These are phyloP conservation scores for Seriola rivoliana DNA, from an alignment of 2,113 vertebrate species.

Conservation along the genomic window DNA sequence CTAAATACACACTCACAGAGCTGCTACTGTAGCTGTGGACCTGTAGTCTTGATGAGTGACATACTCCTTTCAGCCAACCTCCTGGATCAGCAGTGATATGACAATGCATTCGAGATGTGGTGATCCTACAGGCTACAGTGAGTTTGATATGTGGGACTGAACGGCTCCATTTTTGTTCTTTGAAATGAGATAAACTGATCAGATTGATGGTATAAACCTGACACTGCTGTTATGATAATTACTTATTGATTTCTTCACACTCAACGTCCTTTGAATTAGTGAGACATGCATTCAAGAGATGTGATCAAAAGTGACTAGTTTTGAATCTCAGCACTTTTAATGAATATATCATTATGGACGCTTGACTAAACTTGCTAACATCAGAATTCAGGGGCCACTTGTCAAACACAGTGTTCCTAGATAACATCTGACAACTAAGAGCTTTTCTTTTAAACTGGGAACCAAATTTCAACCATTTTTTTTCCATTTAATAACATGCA, in stretches of 20 bases:
- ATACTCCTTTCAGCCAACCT: background rate
- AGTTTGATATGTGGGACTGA: background rate
- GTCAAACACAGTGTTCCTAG: background rate
- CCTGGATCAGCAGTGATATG: background rate
- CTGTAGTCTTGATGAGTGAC: background rate
- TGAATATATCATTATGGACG: background rate
- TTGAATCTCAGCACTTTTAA: background rate
- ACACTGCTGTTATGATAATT: background rate
- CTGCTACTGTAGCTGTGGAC: background rate
- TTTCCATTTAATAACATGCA: background rate
- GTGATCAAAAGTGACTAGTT: background rate
- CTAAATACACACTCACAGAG: background rate
- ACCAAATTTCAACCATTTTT: background rate
- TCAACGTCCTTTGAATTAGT: background rate
- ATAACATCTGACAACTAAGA: background rate
- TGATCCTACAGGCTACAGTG: background rate
- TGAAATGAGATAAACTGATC: background rate
- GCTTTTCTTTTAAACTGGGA: background rate
- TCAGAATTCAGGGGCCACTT: background rate
- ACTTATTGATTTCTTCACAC: background rate
- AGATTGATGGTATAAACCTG: background rate
- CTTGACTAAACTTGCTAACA: background rate
- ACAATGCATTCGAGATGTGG: background rate
- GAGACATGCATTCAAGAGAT: background rate
- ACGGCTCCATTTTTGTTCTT: background rate